These are phyloP conservation scores for Yasuhikotakia modesta DNA, from an alignment of 2,797 vertebrate species.

Conservation along the genomic window DNA sequence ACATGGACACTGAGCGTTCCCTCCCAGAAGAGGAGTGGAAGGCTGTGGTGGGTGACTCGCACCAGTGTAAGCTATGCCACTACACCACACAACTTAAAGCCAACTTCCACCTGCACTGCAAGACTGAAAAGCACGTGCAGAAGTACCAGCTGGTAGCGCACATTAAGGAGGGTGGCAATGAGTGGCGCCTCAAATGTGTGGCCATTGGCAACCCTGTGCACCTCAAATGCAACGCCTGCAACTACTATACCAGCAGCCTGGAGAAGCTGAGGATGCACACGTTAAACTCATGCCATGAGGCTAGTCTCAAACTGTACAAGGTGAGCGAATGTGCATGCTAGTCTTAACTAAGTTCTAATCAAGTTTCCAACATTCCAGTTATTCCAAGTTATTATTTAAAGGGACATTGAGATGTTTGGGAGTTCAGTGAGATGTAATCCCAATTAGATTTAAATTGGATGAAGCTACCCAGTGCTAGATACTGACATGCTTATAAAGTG, in stretches of 20 bases:
- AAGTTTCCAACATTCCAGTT: neutral
- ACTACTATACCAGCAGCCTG: conserved; percentile 98
- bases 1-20: conserved; percentile 93
- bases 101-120: conserved; percentile 99
- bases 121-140: conserved; percentile 98
- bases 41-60: conserved; percentile 92
- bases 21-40: conserved; percentile 98
- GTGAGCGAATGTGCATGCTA: conserved; percentile 72
- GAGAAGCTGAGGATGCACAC: conserved; percentile 98
- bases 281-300: conserved; percentile 93
- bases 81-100: conserved; percentile 99
- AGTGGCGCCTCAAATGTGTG: conserved; percentile 97
- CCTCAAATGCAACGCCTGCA: conserved; percentile 97
- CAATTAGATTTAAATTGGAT: too few species aligned
- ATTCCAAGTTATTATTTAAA: neutral
- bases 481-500: too few species aligned
- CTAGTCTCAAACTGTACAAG: conserved; percentile 98
- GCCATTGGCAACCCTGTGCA: conserved; percentile 98
- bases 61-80: conserved; percentile 97
- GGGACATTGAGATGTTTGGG: too few species aligned
- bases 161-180: conserved; percentile 98
- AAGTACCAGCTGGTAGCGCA: conserved; percentile 99
- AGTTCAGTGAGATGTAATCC: too few species aligned
- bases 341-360: neutral
- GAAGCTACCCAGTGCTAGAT: too few species aligned